phyloP scores from a whole-genome alignment of 2,113 vertebrate species.

The Seriola aureovittata region DNA sequence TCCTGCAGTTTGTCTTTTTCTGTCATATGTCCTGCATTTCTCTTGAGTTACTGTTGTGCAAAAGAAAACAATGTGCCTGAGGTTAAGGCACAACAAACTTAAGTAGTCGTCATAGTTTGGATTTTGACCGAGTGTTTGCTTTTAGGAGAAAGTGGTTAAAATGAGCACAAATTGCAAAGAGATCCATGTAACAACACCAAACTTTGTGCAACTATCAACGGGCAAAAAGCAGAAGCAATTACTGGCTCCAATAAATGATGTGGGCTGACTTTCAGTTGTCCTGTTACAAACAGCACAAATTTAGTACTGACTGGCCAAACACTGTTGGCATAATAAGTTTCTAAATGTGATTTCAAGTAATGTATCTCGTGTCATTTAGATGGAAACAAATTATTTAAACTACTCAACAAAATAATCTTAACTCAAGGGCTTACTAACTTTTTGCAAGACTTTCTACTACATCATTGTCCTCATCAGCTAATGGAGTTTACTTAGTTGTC shows the following conservation, averaged over 20 bases:
- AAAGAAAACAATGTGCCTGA: background rate
- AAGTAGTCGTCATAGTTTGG: background rate
- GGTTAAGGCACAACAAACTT: background rate
- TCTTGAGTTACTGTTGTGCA: background rate
- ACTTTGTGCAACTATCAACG: background rate
- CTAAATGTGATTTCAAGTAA: background rate
- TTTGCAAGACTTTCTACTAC: background rate
- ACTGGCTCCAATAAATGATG: background rate
- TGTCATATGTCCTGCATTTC: background rate
- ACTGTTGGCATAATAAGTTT: background rate
- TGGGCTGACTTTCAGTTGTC: background rate
- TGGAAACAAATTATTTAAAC: background rate
- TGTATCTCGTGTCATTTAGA: background rate
- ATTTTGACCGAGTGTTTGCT: background rate
- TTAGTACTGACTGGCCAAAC: background rate
- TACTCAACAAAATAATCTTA: background rate
- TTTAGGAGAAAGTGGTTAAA: background rate
- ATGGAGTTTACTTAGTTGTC: background rate
- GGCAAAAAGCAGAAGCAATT: background rate
- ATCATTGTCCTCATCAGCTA: background rate
- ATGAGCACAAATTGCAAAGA: too few species aligned
- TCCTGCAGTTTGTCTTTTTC: background rate
- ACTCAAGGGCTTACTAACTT: background rate
- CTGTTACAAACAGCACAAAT: background rate
- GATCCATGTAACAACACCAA: background rate